phyloP scores from a whole-genome alignment of 2,797 vertebrate genomes.

The Ctenochaetus hawaiiensis region DNA sequence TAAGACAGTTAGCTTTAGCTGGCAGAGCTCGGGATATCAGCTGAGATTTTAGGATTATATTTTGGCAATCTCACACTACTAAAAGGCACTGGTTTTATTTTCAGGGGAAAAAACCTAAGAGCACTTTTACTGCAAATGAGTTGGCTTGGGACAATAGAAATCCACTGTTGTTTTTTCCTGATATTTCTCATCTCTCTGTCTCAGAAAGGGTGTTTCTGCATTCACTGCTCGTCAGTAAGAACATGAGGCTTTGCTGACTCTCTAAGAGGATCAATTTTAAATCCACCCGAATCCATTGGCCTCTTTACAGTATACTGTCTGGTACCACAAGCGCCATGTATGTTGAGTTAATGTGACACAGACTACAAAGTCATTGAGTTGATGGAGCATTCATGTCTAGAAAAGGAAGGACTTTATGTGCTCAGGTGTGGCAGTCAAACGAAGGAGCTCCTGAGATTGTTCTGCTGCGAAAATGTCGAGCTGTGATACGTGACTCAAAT shows the following conservation, averaged over 20 bases:
- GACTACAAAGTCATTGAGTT: constrained; percentile 16
- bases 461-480: constrained; percentile 13
- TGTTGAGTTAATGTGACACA: constrained; percentile 22
- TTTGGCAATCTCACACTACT: constrained; percentile 5
- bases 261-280: constrained; percentile 69
- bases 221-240: constrained; percentile 48
- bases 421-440: constrained; percentile 18
- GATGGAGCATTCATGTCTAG: not conserved
- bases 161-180: not conserved
- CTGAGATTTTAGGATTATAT: constrained; percentile 38
- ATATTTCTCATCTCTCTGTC: constrained; percentile 1
- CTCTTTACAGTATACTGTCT: constrained; percentile 34
- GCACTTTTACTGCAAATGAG: constrained; percentile 10
- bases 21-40: constrained; percentile 32
- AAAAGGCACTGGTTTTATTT: constrained; percentile 11
- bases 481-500: constrained; percentile 17
- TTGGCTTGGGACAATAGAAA: constrained; percentile 14
- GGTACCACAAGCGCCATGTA: not conserved
- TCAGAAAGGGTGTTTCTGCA: constrained; percentile 30
- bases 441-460: constrained; percentile 1
- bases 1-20: constrained; percentile 50
- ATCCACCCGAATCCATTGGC: constrained; percentile 60
- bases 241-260: constrained; percentile 49
- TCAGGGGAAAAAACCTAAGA: constrained; percentile 24
- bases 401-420: constrained; percentile 1